phyloP scores from a whole-genome alignment of 2,888 invertebrate genomes.

The Perdita meconis region DNA sequence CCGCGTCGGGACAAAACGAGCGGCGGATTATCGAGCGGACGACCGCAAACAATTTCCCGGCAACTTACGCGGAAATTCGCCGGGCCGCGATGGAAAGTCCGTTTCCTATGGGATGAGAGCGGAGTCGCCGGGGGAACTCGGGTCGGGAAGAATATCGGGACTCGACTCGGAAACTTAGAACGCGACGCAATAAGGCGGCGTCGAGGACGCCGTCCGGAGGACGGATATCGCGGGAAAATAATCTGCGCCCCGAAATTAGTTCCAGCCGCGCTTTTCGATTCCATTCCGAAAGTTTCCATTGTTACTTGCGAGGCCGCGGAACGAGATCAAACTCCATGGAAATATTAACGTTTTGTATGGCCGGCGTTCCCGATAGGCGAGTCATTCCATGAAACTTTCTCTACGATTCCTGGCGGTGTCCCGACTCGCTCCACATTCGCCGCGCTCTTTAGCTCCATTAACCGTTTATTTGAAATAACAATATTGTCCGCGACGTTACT shows the following conservation, averaged over 20 bases:
- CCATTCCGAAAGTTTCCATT: slow-evolving; percentile 40
- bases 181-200: slow-evolving; percentile 12
- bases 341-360: slow-evolving; percentile 35
- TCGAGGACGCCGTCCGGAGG: slow-evolving; percentile 7
- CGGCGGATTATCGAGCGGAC: neutral
- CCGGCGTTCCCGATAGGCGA: slow-evolving; percentile 15
- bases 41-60: slow-evolving; percentile 2
- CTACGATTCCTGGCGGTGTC: slow-evolving; percentile 12
- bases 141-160: neutral
- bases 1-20: too few species aligned
- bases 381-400: slow-evolving; percentile 13
- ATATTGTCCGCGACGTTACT: neutral
- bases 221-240: slow-evolving; percentile 25
- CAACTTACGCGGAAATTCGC: neutral
- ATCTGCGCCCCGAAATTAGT: slow-evolving; percentile 42
- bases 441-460: slow-evolving; percentile 3
- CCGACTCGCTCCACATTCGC: slow-evolving; percentile 4
- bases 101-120: neutral
- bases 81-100: neutral
- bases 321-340: slow-evolving; percentile 44
- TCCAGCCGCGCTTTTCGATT: slow-evolving; percentile 27
- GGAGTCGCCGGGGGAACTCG: neutral
- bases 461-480: slow-evolving; percentile 16
- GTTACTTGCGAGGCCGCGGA: slow-evolving; percentile 19
- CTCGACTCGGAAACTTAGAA: slow-evolving; percentile 6